A percentile compares a stretch with the other conserved stretches of the same genome.
phyloP scores from a whole-genome alignment of 2,888 invertebrate genomes.

The Harpalus rubripes region DNA sequence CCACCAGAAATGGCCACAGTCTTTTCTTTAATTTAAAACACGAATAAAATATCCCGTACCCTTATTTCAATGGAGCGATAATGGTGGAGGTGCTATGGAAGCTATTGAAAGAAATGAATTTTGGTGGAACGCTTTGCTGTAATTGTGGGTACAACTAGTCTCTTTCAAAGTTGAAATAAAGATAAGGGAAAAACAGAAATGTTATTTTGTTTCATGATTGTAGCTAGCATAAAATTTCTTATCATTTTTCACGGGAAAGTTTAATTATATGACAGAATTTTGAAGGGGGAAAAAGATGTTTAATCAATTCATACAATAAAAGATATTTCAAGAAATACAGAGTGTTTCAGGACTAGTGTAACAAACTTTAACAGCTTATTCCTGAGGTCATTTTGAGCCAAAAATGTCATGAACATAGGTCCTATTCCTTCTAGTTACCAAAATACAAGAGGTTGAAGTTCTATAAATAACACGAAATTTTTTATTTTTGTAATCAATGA shows the following conservation, averaged over 20 bases:
- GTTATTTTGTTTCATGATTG: constrained; percentile 67
- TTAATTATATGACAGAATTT: constrained; percentile 21
- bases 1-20: constrained; percentile 62
- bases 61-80: constrained; percentile 39
- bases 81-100: background rate
- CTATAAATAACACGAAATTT: no score
- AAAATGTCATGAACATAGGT: no score
- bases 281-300: background rate
- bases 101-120: background rate
- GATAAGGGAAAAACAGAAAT: constrained; percentile 67
- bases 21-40: constrained; percentile 67
- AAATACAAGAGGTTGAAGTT: no score
- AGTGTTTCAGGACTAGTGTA: no score
- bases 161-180: constrained; percentile 67
- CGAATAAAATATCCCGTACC: constrained; percentile 56
- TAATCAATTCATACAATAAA: background rate
- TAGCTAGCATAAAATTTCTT: constrained; percentile 62
- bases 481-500: no score
- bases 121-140: constrained; percentile 23
- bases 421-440: no score
- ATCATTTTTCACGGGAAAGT: constrained; percentile 61
- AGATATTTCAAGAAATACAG: no score
- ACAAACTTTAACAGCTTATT: no score
- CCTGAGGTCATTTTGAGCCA: no score
- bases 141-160: constrained; percentile 17